These are phyloP conservation scores for Poecilia latipinna DNA, from an alignment of 2,113 vertebrate species.

Conservation along the genomic window DNA sequence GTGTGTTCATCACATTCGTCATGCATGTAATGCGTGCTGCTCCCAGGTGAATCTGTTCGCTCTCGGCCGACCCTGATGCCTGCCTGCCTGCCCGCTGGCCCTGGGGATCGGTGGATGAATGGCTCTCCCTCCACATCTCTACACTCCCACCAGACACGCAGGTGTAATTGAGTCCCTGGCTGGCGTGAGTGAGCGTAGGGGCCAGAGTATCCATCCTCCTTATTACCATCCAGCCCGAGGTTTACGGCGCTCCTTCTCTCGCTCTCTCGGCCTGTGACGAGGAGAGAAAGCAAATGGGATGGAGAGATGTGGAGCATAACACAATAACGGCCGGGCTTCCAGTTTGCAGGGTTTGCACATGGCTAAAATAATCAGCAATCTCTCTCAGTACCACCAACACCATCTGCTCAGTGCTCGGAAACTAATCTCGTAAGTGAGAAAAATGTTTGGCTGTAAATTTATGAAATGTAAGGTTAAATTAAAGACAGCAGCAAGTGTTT, in stretches of 20 bases:
- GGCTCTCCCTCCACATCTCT: constrained; percentile 68
- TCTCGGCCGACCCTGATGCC: constrained; percentile 38
- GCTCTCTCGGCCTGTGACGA: constrained; percentile 37
- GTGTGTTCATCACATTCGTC: constrained; percentile 57
- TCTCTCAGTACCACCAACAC: constrained; percentile 35
- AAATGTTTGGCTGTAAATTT: constrained; percentile 43
- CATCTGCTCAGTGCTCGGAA: constrained; percentile 71
- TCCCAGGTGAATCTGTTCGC: constrained; percentile 61
- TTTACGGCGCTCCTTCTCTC: constrained; percentile 42
- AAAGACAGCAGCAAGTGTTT: neutral
- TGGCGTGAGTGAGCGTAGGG: constrained; percentile 60
- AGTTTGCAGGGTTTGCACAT: constrained; percentile 66
- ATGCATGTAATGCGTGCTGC: constrained; percentile 72
- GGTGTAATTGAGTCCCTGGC: constrained; percentile 75
- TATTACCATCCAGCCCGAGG: constrained; percentile 63
- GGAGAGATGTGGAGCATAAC: constrained; percentile 10
- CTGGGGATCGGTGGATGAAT: constrained; percentile 74
- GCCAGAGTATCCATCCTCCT: constrained; percentile 67
- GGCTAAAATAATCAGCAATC: constrained; percentile 70
- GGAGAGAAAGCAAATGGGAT: constrained; percentile 57
- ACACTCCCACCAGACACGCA: constrained; percentile 69
- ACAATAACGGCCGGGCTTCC: constrained; percentile 55
- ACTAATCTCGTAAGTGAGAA: constrained; percentile 49
- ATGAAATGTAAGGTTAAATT: neutral
- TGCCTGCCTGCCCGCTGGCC: constrained; percentile 48